Evolutionary conservation across 1,140 invertebrate species (phyloP).

Genomic region (Ceratina calcarata): DNA sequence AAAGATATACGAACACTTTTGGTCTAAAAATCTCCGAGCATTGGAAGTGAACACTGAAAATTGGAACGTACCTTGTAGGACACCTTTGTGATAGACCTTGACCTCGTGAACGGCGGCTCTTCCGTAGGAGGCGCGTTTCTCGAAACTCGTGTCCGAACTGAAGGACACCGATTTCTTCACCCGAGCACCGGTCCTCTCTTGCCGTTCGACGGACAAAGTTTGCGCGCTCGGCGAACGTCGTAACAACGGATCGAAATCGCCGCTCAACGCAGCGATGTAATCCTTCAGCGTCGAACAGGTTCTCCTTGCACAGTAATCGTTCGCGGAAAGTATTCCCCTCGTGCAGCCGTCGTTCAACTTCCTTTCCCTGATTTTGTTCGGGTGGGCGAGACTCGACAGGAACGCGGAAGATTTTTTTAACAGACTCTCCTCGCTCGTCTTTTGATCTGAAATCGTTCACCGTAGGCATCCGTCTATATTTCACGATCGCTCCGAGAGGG

Average conservation of each 20-base stretch:
- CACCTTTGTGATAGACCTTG: conserved; percentile 75
- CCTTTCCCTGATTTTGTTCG: conserved; percentile 26
- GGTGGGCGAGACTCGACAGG: conserved; percentile 60
- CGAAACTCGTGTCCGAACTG: conserved; percentile 75
- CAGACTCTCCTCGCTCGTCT: conserved; percentile 56
- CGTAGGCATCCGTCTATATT: too few species aligned
- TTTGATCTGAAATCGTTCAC: conserved; percentile 23
- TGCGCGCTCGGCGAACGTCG: conserved; percentile 61
- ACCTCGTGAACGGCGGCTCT: conserved; percentile 73
- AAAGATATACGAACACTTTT: too few species aligned
- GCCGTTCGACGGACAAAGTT: conserved; percentile 55
- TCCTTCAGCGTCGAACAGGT: background rate
- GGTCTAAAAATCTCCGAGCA: too few species aligned
- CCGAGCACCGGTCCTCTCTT: conserved; percentile 47
- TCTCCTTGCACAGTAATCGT: background rate
- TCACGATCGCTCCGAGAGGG: background rate
- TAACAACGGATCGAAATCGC: conserved; percentile 1
- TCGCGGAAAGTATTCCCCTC: background rate
- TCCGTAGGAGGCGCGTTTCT: conserved; percentile 58
- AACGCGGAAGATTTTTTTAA: conserved; percentile 68
- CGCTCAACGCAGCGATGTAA: conserved; percentile 25
- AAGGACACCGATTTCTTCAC: conserved; percentile 77
- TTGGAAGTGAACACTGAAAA: too few species aligned
- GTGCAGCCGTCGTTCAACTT: background rate
- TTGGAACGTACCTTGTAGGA: conserved; percentile 70